phyloP scores from a whole-genome alignment of 2,888 invertebrate species.

The Athrips mouffetella region DNA sequence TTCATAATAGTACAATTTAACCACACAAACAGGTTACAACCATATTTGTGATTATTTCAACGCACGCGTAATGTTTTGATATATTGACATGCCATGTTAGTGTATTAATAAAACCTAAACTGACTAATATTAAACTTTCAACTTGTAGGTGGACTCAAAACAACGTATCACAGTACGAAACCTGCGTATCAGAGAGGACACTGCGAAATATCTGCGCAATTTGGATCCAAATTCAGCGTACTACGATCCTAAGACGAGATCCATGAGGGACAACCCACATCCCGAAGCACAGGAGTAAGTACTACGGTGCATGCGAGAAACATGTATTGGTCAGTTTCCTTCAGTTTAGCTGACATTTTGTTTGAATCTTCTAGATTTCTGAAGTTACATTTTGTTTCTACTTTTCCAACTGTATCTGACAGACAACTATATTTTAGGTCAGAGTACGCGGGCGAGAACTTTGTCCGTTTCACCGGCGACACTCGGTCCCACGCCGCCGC shows the following conservation, averaged over 20 bases:
- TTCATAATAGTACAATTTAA: too few relatives aligned
- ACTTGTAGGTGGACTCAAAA: slow-evolving; percentile 92
- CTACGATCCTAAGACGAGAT: slow-evolving; percentile 99
- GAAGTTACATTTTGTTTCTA: not conserved
- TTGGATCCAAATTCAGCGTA: slow-evolving; percentile 98
- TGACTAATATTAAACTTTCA: not conserved
- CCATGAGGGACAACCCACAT: slow-evolving; percentile 98
- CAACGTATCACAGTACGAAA: slow-evolving; percentile 99
- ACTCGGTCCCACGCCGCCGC: slow-evolving; percentile 93
- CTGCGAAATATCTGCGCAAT: slow-evolving; percentile 98
- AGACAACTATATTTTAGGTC: slow-evolving; percentile 37
- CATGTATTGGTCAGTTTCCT: too few relatives aligned
- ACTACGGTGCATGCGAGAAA: not conserved
- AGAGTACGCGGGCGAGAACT: slow-evolving; percentile 97
- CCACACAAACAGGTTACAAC: too few relatives aligned
- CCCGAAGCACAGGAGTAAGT: slow-evolving; percentile 82
- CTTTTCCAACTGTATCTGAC: not conserved
- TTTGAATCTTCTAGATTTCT: too few relatives aligned
- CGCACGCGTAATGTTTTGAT: too few relatives aligned
- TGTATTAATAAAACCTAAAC: not conserved
- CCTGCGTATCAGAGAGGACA: slow-evolving; percentile 98
- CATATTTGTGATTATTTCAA: too few relatives aligned
- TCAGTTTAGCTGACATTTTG: too few relatives aligned
- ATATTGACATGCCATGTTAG: too few relatives aligned
- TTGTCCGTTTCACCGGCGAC: slow-evolving; percentile 95